A percentile compares a stretch with the other conserved stretches of the same genome.
phyloP scores from a whole-genome alignment of 2,113 vertebrate genomes.

The Eira barbara region DNA sequence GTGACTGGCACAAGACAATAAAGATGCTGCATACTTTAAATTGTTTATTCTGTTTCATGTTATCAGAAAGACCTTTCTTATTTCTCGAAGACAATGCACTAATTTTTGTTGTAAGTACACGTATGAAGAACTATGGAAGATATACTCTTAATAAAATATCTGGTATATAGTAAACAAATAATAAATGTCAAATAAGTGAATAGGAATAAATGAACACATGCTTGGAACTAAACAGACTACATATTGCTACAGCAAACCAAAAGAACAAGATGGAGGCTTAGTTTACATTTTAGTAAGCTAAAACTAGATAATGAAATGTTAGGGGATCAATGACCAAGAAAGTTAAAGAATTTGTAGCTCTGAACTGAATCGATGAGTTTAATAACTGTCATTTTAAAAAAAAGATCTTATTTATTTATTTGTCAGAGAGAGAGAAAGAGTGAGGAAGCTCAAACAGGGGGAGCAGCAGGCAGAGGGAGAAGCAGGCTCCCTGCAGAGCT shows the following conservation, averaged over 20 bases:
- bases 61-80: slow-evolving; percentile 17
- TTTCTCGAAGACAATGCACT: slow-evolving; percentile 4
- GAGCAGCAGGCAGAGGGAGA: too few relatives aligned
- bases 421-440: too few relatives aligned
- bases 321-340: neutral
- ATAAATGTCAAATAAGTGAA: slow-evolving; percentile 30
- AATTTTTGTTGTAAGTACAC: neutral
- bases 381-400: neutral
- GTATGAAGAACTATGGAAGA: neutral
- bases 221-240: slow-evolving; percentile 10
- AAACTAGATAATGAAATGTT: slow-evolving; percentile 32
- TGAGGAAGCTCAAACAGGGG: too few relatives aligned
- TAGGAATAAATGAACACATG: neutral
- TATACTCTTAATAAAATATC: neutral
- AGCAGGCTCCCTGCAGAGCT: too few relatives aligned
- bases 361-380: slow-evolving; percentile 7
- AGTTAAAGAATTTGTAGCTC: slow-evolving; percentile 16
- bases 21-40: neutral
- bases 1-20: slow-evolving; percentile 25
- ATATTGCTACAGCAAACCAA: neutral
- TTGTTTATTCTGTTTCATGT: slow-evolving; percentile 22
- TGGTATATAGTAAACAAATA: neutral
- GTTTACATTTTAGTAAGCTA: slow-evolving; percentile 23
- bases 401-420: too few relatives aligned
- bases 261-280: neutral